Base-by-base conservation (phyloP, 2,888 invertebrate genomes). In the Synanthedon andrenaeformis region DNA sequence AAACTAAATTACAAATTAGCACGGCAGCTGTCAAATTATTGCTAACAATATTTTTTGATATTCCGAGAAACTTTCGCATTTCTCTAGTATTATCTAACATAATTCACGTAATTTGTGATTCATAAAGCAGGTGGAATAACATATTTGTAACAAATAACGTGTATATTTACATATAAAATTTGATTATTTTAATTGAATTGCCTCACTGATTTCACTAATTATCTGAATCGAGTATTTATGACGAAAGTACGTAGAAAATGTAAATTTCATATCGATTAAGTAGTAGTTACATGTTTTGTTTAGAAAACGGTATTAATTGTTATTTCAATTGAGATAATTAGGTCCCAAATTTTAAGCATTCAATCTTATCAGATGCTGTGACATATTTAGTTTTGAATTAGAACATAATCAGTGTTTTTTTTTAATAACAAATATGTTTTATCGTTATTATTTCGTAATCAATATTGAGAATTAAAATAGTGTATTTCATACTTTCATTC, bases 1-100 rank as follows among this genome's bases (percentile, higher is more conserved):
- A 63, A 74, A 73, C 67, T 56, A 56, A 56, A 59, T 57, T 61
- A 55, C 62, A 75, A 75, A 67, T 63, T 65, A 57, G 56, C 61
- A 67, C 67, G 70, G 73, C 80, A 78, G 72, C 78, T 80, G 81
- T 82, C 81, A 81, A 71, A 72, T 58, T 69, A 67, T 52, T 58
- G 57, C 56, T 63, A 58, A 58, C 57, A 61, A 57, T 56, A 66
- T 65, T 71, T 58, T 42, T 41, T 19, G 35, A 56, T 55, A 56
- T 61, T 59, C 60, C 54, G 51, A 52, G 54, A 53, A 57, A 58
- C 55, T 55, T 54, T 55, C 53, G 53, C 19, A 53, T 53, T 17
- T 51, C 13, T 51, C 12, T 28, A 11, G 13, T 51, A 41, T 51
- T 51, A 51, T 51, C 28, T 28, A 41, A 35, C 51, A 28, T n/a